phyloP scores from a whole-genome alignment of 1,140 invertebrate genomes.

The Zaprionus davidi region DNA sequence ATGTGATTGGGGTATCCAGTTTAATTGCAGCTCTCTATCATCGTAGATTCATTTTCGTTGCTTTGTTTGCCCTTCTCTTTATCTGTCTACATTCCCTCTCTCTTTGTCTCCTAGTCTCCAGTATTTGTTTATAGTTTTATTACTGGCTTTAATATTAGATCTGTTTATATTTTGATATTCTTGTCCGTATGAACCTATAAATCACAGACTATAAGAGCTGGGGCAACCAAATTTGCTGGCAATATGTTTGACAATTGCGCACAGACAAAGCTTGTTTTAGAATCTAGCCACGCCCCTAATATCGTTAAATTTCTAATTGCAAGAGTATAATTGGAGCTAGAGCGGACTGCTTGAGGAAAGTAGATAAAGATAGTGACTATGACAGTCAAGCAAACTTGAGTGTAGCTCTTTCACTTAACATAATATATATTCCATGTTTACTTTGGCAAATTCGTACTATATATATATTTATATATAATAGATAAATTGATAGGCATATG shows the following conservation, averaged over 20 bases:
- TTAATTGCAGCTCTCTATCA: neutral
- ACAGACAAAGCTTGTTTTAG: neutral
- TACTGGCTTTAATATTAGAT: neutral
- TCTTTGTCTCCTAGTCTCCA: neutral
- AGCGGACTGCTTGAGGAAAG: no score
- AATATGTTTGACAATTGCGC: neutral
- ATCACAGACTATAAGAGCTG: neutral
- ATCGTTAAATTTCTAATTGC: neutral
- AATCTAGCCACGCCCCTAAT: neutral
- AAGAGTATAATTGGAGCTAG: no score
- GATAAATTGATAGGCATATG: no score
- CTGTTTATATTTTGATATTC: neutral
- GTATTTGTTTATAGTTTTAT: no score
- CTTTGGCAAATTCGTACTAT: no score
- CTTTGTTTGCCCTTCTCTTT: neutral
- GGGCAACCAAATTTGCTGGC: neutral
- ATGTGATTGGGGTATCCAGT: neutral
- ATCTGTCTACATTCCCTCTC: neutral
- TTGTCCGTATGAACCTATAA: neutral
- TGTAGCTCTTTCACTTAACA: no score
- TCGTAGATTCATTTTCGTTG: no score
- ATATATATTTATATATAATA: no score
- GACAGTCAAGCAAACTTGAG: no score
- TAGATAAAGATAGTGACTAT: no score
- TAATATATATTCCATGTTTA: no score